A percentile compares a stretch with the other conserved stretches of the same genome.
phyloP scores from a whole-genome alignment of 2,113 vertebrate species.

The Daboia siamensis region DNA sequence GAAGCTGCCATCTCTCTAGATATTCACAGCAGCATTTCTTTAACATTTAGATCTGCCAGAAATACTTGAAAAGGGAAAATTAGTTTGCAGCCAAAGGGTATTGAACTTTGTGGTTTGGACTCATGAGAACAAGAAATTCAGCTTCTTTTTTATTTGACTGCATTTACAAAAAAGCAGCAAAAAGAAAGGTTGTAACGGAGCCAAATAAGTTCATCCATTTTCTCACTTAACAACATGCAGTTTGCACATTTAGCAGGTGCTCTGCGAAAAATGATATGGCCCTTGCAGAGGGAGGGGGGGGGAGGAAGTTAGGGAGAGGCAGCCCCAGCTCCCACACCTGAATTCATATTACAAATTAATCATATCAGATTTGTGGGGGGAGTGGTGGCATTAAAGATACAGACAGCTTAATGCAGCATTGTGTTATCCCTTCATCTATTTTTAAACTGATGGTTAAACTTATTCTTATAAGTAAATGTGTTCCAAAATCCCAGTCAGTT shows the following conservation, averaged over 20 bases:
- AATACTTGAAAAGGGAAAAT: not conserved
- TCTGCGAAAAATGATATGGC: not conserved
- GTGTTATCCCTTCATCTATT: not conserved
- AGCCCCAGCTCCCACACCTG: not conserved
- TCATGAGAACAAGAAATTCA: not conserved
- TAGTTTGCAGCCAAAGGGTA: not conserved
- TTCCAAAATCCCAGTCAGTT: not conserved
- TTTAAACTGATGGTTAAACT: not conserved
- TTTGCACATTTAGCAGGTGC: not conserved
- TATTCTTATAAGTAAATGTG: not conserved
- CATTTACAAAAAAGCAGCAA: not conserved
- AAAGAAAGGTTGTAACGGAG: accelerated
- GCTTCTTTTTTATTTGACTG: not conserved
- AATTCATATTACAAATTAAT: not conserved
- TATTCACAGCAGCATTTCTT: not conserved
- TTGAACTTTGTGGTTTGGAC: not conserved
- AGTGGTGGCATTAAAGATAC: not conserved
- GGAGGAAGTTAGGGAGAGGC: accelerated
- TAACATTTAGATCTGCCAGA: not conserved
- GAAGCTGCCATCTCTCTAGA: not conserved
- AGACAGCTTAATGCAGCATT: not conserved
- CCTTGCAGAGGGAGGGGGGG: not conserved
- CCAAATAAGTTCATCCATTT: not conserved
- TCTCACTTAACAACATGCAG: not conserved
- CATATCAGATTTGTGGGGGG: not conserved